These are phyloP conservation scores for Dreissena rostriformis DNA, from an alignment of 1,140 invertebrate genomes.

Conservation along the genomic window DNA sequence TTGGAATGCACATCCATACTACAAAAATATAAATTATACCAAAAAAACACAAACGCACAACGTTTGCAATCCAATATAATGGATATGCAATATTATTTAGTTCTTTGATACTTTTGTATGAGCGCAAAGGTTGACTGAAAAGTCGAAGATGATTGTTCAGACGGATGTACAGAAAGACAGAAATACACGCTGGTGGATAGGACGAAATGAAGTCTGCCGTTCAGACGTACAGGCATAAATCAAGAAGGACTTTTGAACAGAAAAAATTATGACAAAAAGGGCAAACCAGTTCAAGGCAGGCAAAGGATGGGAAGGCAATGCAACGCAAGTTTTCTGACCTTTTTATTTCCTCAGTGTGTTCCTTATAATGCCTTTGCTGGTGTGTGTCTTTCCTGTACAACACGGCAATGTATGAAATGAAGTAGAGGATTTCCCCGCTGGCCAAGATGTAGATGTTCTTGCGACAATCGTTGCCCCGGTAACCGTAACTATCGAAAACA, in stretches of 20 bases:
- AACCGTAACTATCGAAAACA: slow-evolving; percentile 89
- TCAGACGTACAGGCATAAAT: too few species aligned
- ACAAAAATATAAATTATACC: slow-evolving; percentile 55
- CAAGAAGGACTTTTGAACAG: too few species aligned
- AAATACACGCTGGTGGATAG: too few species aligned
- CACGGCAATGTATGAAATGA: slow-evolving; percentile 93
- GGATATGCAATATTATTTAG: too few species aligned
- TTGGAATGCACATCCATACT: slow-evolving; percentile 93
- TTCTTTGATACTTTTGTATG: neutral
- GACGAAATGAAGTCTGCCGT: too few species aligned
- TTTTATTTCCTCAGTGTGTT: slow-evolving; percentile 96
- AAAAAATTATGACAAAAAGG: too few species aligned
- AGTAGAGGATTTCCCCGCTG: slow-evolving; percentile 96
- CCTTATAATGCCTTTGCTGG: slow-evolving; percentile 93
- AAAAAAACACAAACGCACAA: too few species aligned
- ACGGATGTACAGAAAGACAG: too few species aligned
- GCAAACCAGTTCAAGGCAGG: too few species aligned
- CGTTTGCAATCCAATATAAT: too few species aligned
- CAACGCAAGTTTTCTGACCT: slow-evolving; percentile 79
- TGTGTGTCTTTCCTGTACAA: slow-evolving; percentile 94
- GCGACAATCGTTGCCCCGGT: slow-evolving; percentile 93
- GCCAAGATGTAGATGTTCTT: slow-evolving; percentile 93
- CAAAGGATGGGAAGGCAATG: neutral
- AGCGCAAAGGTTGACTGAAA: neutral
- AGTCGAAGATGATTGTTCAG: neutral